Evolutionary conservation across 2,888 invertebrate genomes (phyloP).

Genomic region (Ectobius pallidus): DNA sequence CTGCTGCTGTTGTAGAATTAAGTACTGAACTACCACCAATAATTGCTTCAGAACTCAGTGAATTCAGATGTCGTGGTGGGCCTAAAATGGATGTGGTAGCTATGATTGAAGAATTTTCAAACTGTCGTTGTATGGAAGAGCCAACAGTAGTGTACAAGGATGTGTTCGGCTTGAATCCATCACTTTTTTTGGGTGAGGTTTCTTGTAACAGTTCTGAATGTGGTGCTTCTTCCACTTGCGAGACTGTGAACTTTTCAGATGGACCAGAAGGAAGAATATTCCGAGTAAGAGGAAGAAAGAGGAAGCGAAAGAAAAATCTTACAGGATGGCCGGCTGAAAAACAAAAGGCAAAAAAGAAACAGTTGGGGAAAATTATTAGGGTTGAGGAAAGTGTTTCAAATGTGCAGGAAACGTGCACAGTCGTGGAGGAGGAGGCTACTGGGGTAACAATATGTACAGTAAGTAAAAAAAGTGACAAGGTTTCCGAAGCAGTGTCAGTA

Average conservation of each 20-base stretch:
- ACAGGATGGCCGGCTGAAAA: conserved; percentile 77
- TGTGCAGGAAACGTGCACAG: background rate
- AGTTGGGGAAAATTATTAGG: background rate
- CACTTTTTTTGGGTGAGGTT: conserved; percentile 26
- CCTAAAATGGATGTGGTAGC: conserved; percentile 38
- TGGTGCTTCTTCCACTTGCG: conserved; percentile 45
- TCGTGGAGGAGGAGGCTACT: background rate
- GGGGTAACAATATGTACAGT: background rate
- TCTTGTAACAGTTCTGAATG: conserved; percentile 49
- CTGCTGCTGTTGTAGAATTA: conserved; percentile 41
- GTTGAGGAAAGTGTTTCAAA: conserved; percentile 4
- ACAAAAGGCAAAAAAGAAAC: conserved; percentile 48
- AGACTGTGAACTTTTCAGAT: conserved; percentile 29
- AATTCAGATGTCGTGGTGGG: conserved; percentile 39
- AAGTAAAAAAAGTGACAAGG: background rate
- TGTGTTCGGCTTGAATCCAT: background rate
- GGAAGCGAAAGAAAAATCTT: conserved; percentile 73
- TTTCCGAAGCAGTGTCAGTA: too few relatives aligned
- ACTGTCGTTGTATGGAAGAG: conserved; percentile 42
- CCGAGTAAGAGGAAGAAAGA: conserved; percentile 45
- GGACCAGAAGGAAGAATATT: conserved; percentile 9
- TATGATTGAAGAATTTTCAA: conserved; percentile 22
- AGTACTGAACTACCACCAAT: conserved; percentile 22
- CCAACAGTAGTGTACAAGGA: conserved; percentile 6
- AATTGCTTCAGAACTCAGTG: background rate